phyloP scores from a whole-genome alignment of 1,140 invertebrate species.

The Telenomus remus region DNA sequence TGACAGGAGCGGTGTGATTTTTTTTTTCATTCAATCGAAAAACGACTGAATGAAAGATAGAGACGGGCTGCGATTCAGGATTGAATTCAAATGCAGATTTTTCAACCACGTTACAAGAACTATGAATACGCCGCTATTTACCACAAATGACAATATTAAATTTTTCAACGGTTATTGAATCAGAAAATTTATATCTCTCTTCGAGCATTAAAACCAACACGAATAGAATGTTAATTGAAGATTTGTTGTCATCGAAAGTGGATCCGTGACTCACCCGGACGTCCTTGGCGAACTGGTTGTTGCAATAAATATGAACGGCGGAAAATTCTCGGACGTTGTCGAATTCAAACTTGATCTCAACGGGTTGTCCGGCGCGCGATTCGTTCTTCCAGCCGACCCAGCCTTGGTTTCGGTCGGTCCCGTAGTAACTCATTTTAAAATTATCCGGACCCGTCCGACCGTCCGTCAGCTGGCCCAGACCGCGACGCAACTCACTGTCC shows the following conservation, averaged over 20 bases:
- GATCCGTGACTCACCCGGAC: conserved; percentile 79
- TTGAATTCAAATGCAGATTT: conserved; percentile 40
- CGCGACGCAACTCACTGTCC: conserved; percentile 81
- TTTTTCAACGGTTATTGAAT: too few relatives aligned
- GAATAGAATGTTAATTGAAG: too few relatives aligned
- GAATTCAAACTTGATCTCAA: conserved; percentile 91
- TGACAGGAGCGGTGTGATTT: conserved; percentile 39
- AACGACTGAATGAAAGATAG: conserved; percentile 38
- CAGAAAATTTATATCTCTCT: too few relatives aligned
- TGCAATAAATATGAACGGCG: conserved; percentile 87
- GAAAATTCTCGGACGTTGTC: conserved; percentile 91
- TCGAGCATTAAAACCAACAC: too few relatives aligned
- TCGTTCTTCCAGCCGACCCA: conserved; percentile 97
- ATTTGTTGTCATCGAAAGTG: not conserved
- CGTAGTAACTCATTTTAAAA: conserved; percentile 82
- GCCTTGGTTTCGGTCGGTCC: conserved; percentile 80
- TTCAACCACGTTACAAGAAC: conserved; percentile 10
- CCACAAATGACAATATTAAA: not conserved
- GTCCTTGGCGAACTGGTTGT: conserved; percentile 87
- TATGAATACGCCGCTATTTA: conserved; percentile 11
- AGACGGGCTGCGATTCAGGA: conserved; percentile 28
- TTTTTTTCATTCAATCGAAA: conserved; percentile 43
- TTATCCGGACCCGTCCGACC: conserved; percentile 84
- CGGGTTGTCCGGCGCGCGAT: conserved; percentile 78
- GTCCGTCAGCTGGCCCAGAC: conserved; percentile 93